Conservation (phyloP, 2,797 vertebrate genomes). For the Furcifer pardalis region DNA sequence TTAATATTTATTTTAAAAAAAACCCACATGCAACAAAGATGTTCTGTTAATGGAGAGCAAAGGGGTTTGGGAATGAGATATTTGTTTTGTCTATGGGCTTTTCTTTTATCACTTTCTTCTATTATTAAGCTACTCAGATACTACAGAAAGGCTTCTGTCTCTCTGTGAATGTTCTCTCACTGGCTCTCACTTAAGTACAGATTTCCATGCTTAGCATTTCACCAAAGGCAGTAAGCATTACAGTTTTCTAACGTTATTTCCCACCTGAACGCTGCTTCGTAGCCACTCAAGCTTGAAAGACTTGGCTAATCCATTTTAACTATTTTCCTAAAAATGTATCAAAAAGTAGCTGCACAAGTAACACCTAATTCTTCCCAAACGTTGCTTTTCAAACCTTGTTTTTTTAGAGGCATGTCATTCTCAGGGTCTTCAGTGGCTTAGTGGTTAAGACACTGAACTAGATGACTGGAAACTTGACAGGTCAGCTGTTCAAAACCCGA, state of each 20-base stretch:
- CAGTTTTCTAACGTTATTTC: not conserved
- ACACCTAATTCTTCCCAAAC: too few relatives aligned
- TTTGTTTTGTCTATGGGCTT: slow-evolving; percentile 27
- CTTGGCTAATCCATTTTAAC: too few relatives aligned
- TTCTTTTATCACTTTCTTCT: slow-evolving; percentile 35
- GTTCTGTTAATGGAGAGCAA: not conserved
- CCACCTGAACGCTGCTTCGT: not conserved
- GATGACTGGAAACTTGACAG: too few relatives aligned
- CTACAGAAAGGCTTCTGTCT: not conserved
- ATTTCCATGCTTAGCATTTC: not conserved
- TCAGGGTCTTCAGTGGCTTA: too few relatives aligned
- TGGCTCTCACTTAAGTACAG: not conserved
- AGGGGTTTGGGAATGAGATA: not conserved
- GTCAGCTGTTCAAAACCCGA: too few relatives aligned
- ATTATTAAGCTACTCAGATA: not conserved
- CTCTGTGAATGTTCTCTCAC: not conserved
- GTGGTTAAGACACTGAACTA: too few relatives aligned
- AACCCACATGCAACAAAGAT: slow-evolving; percentile 6
- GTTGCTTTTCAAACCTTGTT: too few relatives aligned
- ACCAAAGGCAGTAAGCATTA: too few relatives aligned
- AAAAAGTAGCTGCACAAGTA: too few relatives aligned
- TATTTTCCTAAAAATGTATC: too few relatives aligned
- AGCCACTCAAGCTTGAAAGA: not conserved
- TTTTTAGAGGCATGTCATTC: too few relatives aligned
- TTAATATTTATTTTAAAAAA: not conserved